Evolutionary conservation across 2,888 invertebrate species (phyloP), one percentile per base, ranked within the genome.

Genomic region (Belgica antarctica): DNA sequence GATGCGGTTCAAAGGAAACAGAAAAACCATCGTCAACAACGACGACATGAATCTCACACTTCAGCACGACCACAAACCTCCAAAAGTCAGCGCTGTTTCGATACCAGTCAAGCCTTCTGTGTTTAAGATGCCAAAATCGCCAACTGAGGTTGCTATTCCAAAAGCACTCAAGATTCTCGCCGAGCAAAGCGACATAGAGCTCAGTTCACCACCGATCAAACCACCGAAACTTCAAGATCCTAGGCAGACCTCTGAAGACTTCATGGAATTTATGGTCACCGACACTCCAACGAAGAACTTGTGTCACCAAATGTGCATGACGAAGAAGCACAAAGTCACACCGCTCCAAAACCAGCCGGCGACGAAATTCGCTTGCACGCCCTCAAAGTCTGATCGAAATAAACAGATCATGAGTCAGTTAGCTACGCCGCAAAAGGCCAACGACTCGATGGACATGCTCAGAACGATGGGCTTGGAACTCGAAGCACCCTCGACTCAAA

Each of bases 281-380:
- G 68, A 68, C 5, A 68, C 68, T 0, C 68, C 68, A 22, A 47
- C 68, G 15, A 68, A 68, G 31, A 52, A 66, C 52, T 17, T 68
- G 22, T 68, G 68, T 10, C 27, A 17, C 5, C 15, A 47, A 57
- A 62, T 34, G 62, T 34, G 34, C 31, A 17, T 1, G 15, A 2
- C 17, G 3, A 7, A 12, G 15, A 28, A 62, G 15, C 34, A 62
- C 27, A 28, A 17, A 0, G 47, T 46, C 1, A 31, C 47, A 1
- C 52, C 52, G 12, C 17, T 52, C 12, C 19, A 52, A 3, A 22
- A 17, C 22, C 52, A 7, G 7, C 52, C 52, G 22, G 5, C 52
- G 12, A n/a, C n/a, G 1, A 65, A 46, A 47, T 46, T 65, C 17
- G 15, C 47, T 8, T 65, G 24, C 25, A 27, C 65, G 0, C 1